These are phyloP conservation scores for Eospalax fontanierii DNA, from an alignment of 2,797 vertebrate genomes.

Conservation along the genomic window DNA sequence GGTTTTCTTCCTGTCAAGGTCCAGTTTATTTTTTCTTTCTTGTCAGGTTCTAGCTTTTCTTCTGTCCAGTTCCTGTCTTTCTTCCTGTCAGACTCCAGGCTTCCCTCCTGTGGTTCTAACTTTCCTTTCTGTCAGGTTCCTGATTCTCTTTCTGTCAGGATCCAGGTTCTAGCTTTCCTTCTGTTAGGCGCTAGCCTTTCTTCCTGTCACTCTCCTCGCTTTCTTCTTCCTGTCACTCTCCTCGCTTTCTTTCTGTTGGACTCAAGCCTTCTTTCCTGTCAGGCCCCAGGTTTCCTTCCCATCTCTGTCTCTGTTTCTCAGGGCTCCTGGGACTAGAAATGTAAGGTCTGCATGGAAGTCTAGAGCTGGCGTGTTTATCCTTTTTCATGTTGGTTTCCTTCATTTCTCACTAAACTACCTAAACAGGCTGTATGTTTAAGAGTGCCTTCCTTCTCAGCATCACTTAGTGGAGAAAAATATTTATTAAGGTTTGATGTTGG, in stretches of 20 bases:
- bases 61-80: not conserved
- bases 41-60: not conserved
- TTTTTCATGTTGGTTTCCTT: constrained; percentile 43
- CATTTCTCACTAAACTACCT: constrained; percentile 67
- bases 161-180: no score
- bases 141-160: no score
- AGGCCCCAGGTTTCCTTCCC: not conserved
- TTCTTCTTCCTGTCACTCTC: not conserved
- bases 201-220: no score
- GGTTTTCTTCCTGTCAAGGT: not conserved
- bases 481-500: constrained; percentile 83
- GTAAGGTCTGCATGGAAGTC: not conserved
- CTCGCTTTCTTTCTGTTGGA: not conserved
- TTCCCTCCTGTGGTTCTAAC: no score
- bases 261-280: not conserved
- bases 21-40: not conserved
- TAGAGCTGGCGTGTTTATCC: not conserved
- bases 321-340: not conserved
- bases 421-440: constrained; percentile 62
- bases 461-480: constrained; percentile 81
- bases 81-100: not conserved
- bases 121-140: no score
- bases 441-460: constrained; percentile 76
- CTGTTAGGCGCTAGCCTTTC: no score
- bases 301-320: not conserved